A percentile compares a stretch with the other conserved stretches of the same genome.
These are phyloP conservation scores for Thalassarche chlororhynchos DNA, from an alignment of 2,113 vertebrate genomes.

Conservation along the genomic window DNA sequence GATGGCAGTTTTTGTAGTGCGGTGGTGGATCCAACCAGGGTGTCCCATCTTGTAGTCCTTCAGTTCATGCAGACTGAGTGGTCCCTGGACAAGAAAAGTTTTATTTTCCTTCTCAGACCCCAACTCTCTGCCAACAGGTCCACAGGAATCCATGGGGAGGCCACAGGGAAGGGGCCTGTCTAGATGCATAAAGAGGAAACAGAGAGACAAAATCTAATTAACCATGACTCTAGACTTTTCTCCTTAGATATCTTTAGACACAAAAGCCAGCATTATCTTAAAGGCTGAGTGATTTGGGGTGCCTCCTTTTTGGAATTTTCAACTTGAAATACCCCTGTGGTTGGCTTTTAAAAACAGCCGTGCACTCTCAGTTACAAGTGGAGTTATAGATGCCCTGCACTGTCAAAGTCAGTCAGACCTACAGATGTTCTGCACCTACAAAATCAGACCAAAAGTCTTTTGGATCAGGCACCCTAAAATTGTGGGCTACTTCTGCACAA, in stretches of 20 bases:
- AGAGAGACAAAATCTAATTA: background rate
- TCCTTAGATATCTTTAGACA: background rate
- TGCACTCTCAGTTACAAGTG: background rate
- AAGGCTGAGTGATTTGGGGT: background rate
- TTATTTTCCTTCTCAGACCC: background rate
- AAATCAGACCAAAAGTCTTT: background rate
- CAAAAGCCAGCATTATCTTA: background rate
- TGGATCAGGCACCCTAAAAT: background rate
- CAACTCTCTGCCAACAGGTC: background rate
- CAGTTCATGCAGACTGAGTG: background rate
- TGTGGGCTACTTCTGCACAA: background rate
- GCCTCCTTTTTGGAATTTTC: background rate
- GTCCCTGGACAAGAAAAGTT: background rate
- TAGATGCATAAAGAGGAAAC: background rate
- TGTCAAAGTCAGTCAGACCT: background rate
- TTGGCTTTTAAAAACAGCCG: background rate
- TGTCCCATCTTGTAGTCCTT: background rate
- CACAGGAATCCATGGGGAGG: background rate
- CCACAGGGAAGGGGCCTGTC: background rate
- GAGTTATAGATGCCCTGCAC: accelerated
- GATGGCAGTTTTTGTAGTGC: background rate
- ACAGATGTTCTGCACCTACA: background rate
- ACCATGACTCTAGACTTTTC: background rate
- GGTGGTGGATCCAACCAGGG: background rate
- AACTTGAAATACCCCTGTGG: background rate